Evolutionary conservation across 2,797 vertebrate genomes (phyloP).

Genomic region (Sarcoramphus papa): DNA sequence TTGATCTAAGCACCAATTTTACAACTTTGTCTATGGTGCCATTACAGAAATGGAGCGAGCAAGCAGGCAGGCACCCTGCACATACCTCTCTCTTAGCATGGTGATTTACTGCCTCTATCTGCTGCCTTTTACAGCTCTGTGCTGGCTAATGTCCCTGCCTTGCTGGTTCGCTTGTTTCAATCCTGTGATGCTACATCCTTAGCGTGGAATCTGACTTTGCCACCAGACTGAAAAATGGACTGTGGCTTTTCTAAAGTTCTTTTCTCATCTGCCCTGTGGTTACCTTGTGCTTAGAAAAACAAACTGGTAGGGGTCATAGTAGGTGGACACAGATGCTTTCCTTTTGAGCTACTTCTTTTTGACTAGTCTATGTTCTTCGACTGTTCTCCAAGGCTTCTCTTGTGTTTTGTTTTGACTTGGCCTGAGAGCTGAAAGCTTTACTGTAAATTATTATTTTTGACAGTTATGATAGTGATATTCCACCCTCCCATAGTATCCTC

Average conservation of each 20-base stretch:
- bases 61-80: not conserved
- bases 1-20: slow-evolving; percentile 24
- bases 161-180: not conserved
- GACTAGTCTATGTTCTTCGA: not conserved
- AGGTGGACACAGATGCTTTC: not conserved
- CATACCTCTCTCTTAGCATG: not conserved
- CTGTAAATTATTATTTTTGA: slow-evolving; percentile 21
- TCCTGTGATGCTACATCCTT: not conserved
- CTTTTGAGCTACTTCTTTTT: not conserved
- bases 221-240: not conserved
- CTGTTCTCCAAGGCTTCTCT: not conserved
- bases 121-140: slow-evolving; percentile 24
- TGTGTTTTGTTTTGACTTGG: not conserved
- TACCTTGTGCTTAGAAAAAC: not conserved
- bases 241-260: not conserved
- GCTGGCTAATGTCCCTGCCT: slow-evolving; percentile 26
- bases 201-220: not conserved
- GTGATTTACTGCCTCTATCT: slow-evolving; percentile 46
- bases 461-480: not conserved
- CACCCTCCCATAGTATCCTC: not conserved
- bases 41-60: not conserved
- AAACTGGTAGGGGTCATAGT: not conserved
- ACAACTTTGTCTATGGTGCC: slow-evolving; percentile 18
- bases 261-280: not conserved
- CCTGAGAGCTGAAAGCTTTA: not conserved